phyloP scores from a whole-genome alignment of 2,797 vertebrate genomes.

The Diplodus puntazzo region DNA sequence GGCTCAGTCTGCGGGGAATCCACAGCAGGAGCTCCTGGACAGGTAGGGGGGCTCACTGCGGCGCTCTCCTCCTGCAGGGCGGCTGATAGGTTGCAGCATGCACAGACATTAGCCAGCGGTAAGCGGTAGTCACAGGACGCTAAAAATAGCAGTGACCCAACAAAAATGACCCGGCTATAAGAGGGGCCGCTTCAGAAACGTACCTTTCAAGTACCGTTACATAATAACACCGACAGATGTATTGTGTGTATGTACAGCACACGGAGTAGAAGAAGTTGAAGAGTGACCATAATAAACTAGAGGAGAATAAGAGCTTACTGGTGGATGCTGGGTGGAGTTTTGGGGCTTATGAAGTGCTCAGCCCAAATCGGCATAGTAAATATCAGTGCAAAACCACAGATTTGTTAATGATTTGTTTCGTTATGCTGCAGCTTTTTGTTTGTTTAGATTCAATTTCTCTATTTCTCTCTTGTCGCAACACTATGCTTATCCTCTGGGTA shows the following conservation, averaged over 20 bases:
- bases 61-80: slow-evolving; percentile 44
- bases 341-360: background rate
- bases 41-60: slow-evolving; percentile 40
- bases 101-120: slow-evolving; percentile 33
- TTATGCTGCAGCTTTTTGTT: too few species aligned
- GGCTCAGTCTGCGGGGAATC: slow-evolving; percentile 46
- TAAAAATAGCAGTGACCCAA: slow-evolving; percentile 43
- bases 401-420: too few species aligned
- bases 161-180: slow-evolving; percentile 21
- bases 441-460: too few species aligned
- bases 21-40: slow-evolving; percentile 37
- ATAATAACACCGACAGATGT: background rate
- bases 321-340: background rate
- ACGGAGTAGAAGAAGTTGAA: too few species aligned
- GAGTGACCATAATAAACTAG: background rate
- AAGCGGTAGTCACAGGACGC: slow-evolving; percentile 34
- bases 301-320: background rate
- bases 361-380: too few species aligned
- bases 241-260: background rate
- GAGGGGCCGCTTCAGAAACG: slow-evolving; percentile 3
- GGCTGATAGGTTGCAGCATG: slow-evolving; percentile 60
- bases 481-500: too few species aligned
- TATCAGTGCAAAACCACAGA: too few species aligned
- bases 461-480: too few species aligned
- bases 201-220: background rate